A percentile compares a stretch with the other conserved stretches of the same genome.
These are phyloP conservation scores for Hylaeus anthracinus DNA, from an alignment of 1,140 invertebrate species.

Conservation along the genomic window DNA sequence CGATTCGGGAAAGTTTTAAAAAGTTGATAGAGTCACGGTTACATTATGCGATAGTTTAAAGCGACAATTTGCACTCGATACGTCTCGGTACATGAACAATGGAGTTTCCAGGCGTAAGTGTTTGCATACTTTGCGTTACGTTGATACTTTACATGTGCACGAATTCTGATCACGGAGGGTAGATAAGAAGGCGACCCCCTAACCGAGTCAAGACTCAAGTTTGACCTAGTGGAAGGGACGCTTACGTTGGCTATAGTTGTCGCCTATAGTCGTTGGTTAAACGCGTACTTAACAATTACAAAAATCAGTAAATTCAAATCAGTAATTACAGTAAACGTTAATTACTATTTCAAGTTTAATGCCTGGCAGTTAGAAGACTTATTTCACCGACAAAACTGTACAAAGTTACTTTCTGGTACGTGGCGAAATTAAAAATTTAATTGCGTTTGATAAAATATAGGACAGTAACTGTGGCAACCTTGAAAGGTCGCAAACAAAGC, in stretches of 20 bases:
- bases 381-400: too few species aligned
- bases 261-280: not conserved
- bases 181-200: slow-evolving; percentile 67
- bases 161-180: slow-evolving; percentile 48
- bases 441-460: too few species aligned
- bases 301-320: not conserved
- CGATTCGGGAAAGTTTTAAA: not conserved
- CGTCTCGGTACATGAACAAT: not conserved
- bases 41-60: not conserved
- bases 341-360: too few species aligned
- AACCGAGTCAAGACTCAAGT: slow-evolving; percentile 64
- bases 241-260: not conserved
- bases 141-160: slow-evolving; percentile 4
- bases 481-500: too few species aligned
- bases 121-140: not conserved
- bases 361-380: too few species aligned
- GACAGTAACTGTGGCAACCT: too few species aligned
- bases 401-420: too few species aligned
- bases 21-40: not conserved
- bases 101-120: not conserved
- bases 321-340: too few species aligned
- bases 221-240: slow-evolving; percentile 56
- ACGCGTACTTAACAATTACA: too few species aligned
- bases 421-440: too few species aligned
- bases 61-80: not conserved